Evolutionary conservation across 2,113 vertebrate species (phyloP), one percentile per base, ranked within the genome.

Genomic region (Gymnorhina tibicen): DNA sequence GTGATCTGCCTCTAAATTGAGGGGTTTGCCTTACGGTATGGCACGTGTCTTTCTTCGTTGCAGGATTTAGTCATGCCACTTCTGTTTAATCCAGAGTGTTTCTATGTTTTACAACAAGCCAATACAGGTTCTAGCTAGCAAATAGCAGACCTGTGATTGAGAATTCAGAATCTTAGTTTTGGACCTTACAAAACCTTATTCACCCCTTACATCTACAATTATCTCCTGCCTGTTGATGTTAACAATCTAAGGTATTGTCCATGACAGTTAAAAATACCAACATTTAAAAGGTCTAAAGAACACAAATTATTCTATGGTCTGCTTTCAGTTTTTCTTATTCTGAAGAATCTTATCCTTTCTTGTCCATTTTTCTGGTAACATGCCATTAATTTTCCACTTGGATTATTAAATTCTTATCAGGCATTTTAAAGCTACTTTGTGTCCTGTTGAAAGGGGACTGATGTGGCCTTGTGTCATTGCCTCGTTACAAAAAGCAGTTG

Each of bases 181-280:
- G 47, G 22, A n/a, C 33, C n/a, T n/a, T n/a, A n/a, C n/a, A n/a
- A n/a, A n/a, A n/a, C n/a, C n/a, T n/a, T n/a, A 46, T 59, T 83
- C 20, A 37, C 3, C 7, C 9, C 28, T 64, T 17, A 20, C 10
- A 6, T 4, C 27, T 42, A 13, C 0, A 3, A 5, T 63, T 79
- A 28, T 37, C 26, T 75, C 23, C 23, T 91, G 9, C 52, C 13
- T 70, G 4, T 63, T 85, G 49, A 41, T 56, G 10, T 91, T 85
- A 41, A 47, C 9, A 30, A 22, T 78, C 9, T 62, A 30, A 67
- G 32, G 11, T 75, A 39, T 72, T 53, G 42, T 46, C 44, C 28
- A n/a, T 3, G 14, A 35, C 10, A 22, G 35, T 70, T 87, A n/a
- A 37, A 77, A 3, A 1, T 39, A 15, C 17, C 10, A 46, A 13